Evolutionary conservation across 2,888 invertebrate genomes (phyloP), one percentile per base, ranked within the genome.

Genomic region (Maniola hyperantus): DNA sequence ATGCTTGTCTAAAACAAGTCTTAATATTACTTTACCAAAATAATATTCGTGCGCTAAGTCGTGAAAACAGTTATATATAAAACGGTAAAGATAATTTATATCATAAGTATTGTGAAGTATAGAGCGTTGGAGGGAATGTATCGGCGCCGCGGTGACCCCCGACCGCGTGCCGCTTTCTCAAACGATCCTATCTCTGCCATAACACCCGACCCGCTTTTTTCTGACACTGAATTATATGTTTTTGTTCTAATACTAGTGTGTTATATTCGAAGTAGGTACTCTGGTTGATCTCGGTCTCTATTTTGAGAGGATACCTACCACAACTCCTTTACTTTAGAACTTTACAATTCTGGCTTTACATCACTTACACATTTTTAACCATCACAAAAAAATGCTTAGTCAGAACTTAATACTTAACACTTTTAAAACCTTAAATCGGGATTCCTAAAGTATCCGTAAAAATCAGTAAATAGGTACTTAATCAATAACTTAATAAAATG

Each of bases 81-180:
- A 64, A 26, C 42, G 36, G n/a, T 54, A 60, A 54, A 33, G 54
- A 60, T 59, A 46, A 65, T 59, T 54, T 60, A 65, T 65, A 65
- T 42, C 39, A 0, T 53, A 54, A 66, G 55, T 55, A 55, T 66
- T 64, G 55, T 64, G 39, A 68, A 66, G 61, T 68, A 66, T 66
- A 26, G 60, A 11, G 33, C 64, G 64, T 78, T 76, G 74, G 74
- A 69, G 73, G 79, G 79, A 88, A 92, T 82, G 84, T 87, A 92
- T 91, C 83, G 88, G 78, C 76, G 80, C 77, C 78, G 77, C 75
- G 73, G 75, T 81, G 88, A 90, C 88, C 92, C 79, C 76, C 82
- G 89, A 89, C 88, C 87, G 80, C 73, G 72, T 73, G 77, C 77
- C 85, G 84, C 88, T 92, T 89, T 82, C 87, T 92, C 91, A 92